Conservation (phyloP, 2,113 vertebrate genomes). For the Zootoca vivipara region DNA sequence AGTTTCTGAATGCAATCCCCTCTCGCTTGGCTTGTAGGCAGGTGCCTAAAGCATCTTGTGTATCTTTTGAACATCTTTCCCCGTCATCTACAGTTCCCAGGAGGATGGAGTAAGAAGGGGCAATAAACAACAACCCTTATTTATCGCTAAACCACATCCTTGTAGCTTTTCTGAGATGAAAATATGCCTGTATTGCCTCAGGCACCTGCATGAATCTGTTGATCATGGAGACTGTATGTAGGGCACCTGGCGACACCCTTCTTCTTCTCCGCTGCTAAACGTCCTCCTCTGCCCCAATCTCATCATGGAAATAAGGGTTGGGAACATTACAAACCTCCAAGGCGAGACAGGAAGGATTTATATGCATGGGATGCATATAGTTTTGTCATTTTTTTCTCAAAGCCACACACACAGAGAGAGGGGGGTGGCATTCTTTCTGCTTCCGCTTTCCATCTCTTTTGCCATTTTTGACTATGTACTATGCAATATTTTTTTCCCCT, state of each 20-base stretch:
- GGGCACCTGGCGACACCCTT: slow-evolving; percentile 56
- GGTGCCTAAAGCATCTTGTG: slow-evolving; percentile 12
- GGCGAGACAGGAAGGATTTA: slow-evolving; percentile 24
- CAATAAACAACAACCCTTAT: slow-evolving; percentile 52
- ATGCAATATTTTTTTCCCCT: too few relatives aligned
- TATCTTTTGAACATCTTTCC: slow-evolving; percentile 43
- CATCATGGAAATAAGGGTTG: slow-evolving; percentile 40
- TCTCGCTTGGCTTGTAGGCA: not conserved
- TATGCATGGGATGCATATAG: slow-evolving; percentile 2
- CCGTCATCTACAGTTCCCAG: slow-evolving; percentile 59
- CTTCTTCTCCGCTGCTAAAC: not conserved
- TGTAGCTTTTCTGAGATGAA: slow-evolving; percentile 50
- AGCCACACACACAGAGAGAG: too few relatives aligned
- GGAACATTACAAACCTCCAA: not conserved
- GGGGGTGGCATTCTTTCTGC: too few relatives aligned
- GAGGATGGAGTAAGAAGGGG: slow-evolving; percentile 40
- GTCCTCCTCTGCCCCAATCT: slow-evolving; percentile 41
- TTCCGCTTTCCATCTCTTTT: too few relatives aligned
- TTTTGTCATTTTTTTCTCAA: too few relatives aligned
- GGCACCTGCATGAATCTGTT: slow-evolving; percentile 54
- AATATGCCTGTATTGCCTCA: slow-evolving; percentile 39
- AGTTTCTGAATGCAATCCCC: not conserved
- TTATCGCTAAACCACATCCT: slow-evolving; percentile 50
- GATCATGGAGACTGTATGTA: slow-evolving; percentile 46
- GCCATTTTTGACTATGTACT: too few relatives aligned